phyloP scores from a whole-genome alignment of 53 echinoderm and acorn worm genomes.

The Stichopus horrens region DNA sequence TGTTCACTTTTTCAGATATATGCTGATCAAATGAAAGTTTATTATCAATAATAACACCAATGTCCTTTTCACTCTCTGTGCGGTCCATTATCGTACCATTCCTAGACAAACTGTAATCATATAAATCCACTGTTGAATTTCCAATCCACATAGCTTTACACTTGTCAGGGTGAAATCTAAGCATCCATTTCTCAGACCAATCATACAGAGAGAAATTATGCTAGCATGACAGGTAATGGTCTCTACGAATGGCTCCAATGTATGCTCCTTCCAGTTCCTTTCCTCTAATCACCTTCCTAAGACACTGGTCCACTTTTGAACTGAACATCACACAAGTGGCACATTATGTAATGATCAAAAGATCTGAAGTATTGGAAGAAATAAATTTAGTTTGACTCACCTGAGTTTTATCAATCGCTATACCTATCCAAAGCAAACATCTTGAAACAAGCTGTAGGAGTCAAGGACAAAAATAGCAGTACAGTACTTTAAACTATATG shows the following conservation, averaged over 20 bases:
- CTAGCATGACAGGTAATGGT: too few relatives aligned
- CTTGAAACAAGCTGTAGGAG: constrained; percentile 64
- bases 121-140: neutral
- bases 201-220: neutral
- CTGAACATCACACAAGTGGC: too few relatives aligned
- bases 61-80: neutral
- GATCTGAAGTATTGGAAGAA: neutral
- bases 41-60: too few relatives aligned
- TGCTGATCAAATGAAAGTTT: too few relatives aligned
- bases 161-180: constrained; percentile 22
- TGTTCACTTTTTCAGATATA: too few relatives aligned
- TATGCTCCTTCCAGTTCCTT: too few relatives aligned
- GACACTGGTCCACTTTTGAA: too few relatives aligned
- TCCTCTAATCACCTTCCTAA: too few relatives aligned
- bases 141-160: neutral
- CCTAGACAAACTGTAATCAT: neutral
- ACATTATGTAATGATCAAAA: too few relatives aligned
- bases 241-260: too few relatives aligned
- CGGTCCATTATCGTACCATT: neutral
- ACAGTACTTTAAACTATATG: too few relatives aligned
- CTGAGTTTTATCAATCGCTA: constrained; percentile 86
- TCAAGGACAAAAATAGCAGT: too few relatives aligned
- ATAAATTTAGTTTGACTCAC: constrained; percentile 46
- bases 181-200: constrained; percentile 16
- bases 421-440: constrained; percentile 78